phyloP scores from a whole-genome alignment of 2,888 invertebrate genomes.

The Cosmia pyralina region DNA sequence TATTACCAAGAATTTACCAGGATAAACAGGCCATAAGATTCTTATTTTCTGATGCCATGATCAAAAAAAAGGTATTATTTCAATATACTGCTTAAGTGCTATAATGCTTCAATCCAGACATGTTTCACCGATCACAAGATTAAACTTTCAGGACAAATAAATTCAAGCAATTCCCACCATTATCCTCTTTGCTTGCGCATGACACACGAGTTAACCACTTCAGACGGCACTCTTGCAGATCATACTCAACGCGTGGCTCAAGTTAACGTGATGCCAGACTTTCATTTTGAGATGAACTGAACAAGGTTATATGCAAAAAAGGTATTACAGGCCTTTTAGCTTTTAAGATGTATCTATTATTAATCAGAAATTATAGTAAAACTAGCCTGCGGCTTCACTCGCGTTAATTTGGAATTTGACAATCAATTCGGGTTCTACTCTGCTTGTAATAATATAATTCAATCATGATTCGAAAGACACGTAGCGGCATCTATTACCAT shows the following conservation, averaged over 20 bases:
- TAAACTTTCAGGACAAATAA: constrained; percentile 14
- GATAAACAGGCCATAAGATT: neutral
- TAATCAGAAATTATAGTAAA: neutral
- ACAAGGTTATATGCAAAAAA: constrained; percentile 1
- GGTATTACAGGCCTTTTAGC: neutral
- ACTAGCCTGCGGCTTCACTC: too few relatives aligned
- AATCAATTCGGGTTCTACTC: too few relatives aligned
- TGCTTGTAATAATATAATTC: too few relatives aligned
- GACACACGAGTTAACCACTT: constrained; percentile 55
- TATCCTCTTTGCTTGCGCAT: constrained; percentile 25
- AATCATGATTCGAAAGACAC: too few relatives aligned
- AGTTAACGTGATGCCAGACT: constrained; percentile 35
- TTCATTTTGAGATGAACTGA: constrained; percentile 26
- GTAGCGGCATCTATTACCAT: too few relatives aligned
- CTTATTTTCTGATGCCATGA: neutral
- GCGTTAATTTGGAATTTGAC: too few relatives aligned
- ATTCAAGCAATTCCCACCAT: constrained; percentile 18
- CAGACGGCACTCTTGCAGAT: constrained; percentile 48
- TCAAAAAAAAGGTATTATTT: neutral
- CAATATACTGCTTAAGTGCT: neutral
- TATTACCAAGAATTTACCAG: neutral
- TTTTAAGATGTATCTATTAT: neutral
- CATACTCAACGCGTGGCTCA: constrained; percentile 16
- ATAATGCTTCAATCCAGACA: neutral
- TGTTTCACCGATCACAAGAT: neutral